Conservation (phyloP, 1,140 invertebrate species). For the Bradynema listronoti region DNA sequence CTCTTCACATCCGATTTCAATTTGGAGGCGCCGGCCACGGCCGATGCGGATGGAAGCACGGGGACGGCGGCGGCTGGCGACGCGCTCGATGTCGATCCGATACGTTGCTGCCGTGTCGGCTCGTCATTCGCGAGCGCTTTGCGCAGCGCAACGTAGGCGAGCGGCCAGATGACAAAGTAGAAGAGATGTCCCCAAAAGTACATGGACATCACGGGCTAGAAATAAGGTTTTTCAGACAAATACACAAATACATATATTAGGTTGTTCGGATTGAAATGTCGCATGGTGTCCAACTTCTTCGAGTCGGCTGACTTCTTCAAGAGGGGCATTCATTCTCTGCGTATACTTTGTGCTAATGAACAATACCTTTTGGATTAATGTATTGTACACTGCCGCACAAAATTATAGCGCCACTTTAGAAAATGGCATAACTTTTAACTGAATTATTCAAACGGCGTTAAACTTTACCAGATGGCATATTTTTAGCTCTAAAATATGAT, state of each 20-base stretch:
- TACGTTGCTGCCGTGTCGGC: no score
- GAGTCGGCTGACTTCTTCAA: not conserved
- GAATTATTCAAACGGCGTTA: no score
- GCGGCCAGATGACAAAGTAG: slow-evolving; percentile 53
- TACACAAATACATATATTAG: slow-evolving; percentile 35
- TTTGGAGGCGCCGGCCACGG: no score
- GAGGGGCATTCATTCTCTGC: not conserved
- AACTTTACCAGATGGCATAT: no score
- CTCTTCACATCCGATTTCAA: no score
- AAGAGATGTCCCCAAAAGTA: slow-evolving; percentile 53
- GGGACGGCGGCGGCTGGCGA: no score
- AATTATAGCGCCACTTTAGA: no score
- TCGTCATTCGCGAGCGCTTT: slow-evolving; percentile 31
- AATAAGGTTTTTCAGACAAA: slow-evolving; percentile 38
- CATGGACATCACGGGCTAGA: slow-evolving; percentile 49
- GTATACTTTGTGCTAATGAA: not conserved
- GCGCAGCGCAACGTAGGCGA: slow-evolving; percentile 21
- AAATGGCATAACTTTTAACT: no score
- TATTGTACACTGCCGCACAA: no score
- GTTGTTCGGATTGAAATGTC: not conserved
- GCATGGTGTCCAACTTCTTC: not conserved
- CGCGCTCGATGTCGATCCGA: no score
- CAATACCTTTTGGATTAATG: not conserved
- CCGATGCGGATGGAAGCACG: no score
- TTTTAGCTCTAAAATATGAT: no score